Conservation (phyloP, 2,888 invertebrate species). For the Anaspis maculata region DNA sequence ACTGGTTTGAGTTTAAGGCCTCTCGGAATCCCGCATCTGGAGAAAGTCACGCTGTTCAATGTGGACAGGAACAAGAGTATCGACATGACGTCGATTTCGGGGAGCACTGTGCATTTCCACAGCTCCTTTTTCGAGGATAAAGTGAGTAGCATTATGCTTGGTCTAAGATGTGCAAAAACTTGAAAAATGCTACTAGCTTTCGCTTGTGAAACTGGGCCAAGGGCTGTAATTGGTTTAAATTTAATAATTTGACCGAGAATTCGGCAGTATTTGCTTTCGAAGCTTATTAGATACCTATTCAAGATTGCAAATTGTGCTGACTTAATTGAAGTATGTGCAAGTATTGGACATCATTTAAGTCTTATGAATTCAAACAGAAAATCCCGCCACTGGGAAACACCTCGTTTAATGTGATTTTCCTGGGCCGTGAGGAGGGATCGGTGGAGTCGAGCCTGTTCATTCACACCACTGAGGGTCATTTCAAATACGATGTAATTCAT, state of each 20-base stretch:
- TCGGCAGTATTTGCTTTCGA: too few relatives aligned
- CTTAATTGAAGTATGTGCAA: too few relatives aligned
- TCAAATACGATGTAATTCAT: constrained; percentile 74
- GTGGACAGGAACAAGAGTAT: constrained; percentile 77
- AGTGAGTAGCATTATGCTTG: constrained; percentile 57
- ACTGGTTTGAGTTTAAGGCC: constrained; percentile 50
- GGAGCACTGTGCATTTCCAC: constrained; percentile 91
- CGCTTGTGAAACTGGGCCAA: too few relatives aligned
- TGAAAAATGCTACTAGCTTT: constrained; percentile 1
- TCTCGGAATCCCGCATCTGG: constrained; percentile 80
- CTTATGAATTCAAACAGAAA: too few relatives aligned
- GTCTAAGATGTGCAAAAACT: too few relatives aligned
- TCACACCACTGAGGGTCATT: constrained; percentile 88
- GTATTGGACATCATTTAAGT: too few relatives aligned
- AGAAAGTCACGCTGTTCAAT: constrained; percentile 82
- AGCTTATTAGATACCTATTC: too few relatives aligned
- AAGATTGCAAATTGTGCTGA: too few relatives aligned
- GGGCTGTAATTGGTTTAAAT: too few relatives aligned
- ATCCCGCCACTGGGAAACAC: constrained; percentile 88
- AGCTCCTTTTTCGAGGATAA: constrained; percentile 95
- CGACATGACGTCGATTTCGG: constrained; percentile 88
- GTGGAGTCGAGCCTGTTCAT: constrained; percentile 83
- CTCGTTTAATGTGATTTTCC: constrained; percentile 90
- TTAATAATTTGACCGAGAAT: too few relatives aligned
- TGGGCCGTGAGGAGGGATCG: constrained; percentile 84